A percentile compares a stretch with the other conserved stretches of the same genome.
These are phyloP conservation scores for Rapana venosa DNA, from an alignment of 2,888 invertebrate species.

Conservation along the genomic window DNA sequence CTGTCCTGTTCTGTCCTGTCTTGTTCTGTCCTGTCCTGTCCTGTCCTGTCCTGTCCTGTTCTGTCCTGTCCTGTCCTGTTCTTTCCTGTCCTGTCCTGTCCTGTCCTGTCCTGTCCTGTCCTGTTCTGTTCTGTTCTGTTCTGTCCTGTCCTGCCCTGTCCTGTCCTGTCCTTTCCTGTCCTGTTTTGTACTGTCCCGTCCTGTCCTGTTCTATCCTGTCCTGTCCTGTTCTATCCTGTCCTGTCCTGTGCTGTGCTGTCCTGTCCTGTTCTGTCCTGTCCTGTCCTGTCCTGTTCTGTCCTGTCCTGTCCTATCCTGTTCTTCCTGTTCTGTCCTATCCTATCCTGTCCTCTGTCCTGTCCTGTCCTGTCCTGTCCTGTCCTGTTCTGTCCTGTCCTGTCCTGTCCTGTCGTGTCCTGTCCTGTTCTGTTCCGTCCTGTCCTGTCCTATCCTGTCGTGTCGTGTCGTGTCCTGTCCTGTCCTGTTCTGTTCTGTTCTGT, in stretches of 20 bases:
- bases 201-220: background rate
- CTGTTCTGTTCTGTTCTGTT: background rate
- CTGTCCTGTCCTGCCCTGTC: background rate
- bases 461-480: slow-evolving; percentile 4
- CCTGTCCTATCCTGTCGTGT: background rate
- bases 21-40: background rate
- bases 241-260: slow-evolving; percentile 3
- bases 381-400: background rate
- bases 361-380: slow-evolving; percentile 8
- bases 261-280: slow-evolving; percentile 15
- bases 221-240: background rate
- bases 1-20: background rate
- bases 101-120: background rate
- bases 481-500: background rate
- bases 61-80: background rate
- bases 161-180: slow-evolving; percentile 1
- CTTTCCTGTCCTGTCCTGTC: slow-evolving; percentile 9
- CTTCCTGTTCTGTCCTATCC: too few relatives aligned
- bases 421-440: background rate
- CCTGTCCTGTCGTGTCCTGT: background rate
- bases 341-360: background rate
- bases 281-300: background rate
- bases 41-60: slow-evolving; percentile 19
- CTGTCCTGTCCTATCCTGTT: background rate
- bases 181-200: background rate